Base-by-base conservation (phyloP, 2,888 invertebrate genomes). In the Chalcis sispes region DNA sequence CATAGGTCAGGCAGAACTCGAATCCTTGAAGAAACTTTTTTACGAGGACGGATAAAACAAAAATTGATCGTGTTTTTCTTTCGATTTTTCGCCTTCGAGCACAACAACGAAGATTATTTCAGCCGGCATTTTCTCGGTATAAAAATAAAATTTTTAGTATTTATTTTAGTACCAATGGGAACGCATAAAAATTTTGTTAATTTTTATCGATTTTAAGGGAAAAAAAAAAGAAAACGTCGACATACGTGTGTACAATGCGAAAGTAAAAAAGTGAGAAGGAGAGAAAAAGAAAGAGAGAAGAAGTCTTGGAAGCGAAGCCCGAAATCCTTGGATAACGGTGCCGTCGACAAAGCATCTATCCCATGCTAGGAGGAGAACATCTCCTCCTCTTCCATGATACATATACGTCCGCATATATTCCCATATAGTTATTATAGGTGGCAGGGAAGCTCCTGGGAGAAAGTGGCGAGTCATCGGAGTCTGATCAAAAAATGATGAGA, bases 1-100 rank as follows among this genome's bases (percentile, higher is more conserved):
- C 86, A 85, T 87, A 86, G 87, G 87, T 86, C 87, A 86, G 86
- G 87, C 87, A 85, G 85, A 87, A 56, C 42, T 18, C 20, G 20
- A 50, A 36, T 50, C 20, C 27, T 27, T 8, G 56, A n/a, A 27
- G 59, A 52, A 72, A 46, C 13, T 42, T 42, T 42, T 13, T 8
- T 42, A 13, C 15, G 42, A 2, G 15, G 42, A 42, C 15, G 42
- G 42, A 42, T 42, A 15, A 15, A 2, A 13, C 7, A 42, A 42
- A 48, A 54, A 36, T 48, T 20, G 48, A n/a, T 20, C 15, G 15
- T 5, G 42, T 15, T 18, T 48, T 48, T 48, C 3, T 8, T 42
- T 42, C 42, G 15, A 13, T 42, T 48, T 48, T 48, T 48, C 46
- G 4, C 13, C 42, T 15, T 42, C 13, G 5, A 8, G 32, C 32